Conservation (phyloP, 2,113 vertebrate species). For the Tonatia bakeri region DNA sequence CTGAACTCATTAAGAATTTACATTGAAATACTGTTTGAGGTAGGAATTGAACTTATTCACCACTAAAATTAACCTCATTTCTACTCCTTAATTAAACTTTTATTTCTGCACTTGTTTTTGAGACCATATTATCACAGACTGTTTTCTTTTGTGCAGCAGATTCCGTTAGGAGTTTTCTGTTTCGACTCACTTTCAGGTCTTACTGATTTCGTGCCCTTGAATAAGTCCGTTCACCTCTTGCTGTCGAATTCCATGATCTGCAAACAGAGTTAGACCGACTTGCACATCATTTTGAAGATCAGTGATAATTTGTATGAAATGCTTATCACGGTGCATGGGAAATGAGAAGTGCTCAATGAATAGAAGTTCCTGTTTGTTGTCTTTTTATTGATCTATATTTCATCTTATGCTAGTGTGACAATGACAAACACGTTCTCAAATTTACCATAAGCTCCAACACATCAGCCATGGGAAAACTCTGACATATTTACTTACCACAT, state of each 20-base stretch:
- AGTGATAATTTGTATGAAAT: conserved; percentile 10
- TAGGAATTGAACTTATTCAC: neutral
- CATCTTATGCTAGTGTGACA: neutral
- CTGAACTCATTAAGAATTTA: neutral
- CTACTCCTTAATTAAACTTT: neutral
- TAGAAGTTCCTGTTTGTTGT: neutral
- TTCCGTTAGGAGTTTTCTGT: neutral
- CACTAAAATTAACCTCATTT: neutral
- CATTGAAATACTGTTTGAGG: neutral
- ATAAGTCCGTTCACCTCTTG: neutral
- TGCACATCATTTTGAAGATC: conserved; percentile 25
- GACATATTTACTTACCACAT: neutral
- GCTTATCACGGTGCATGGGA: neutral
- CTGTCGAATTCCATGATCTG: neutral
- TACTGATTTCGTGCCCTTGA: neutral
- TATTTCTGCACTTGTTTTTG: neutral
- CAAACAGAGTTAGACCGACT: neutral
- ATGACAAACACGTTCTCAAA: conserved; percentile 15
- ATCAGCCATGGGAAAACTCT: neutral
- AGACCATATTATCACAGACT: neutral
- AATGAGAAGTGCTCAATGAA: neutral
- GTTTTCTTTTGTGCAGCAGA: neutral
- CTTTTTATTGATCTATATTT: neutral
- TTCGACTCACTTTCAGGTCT: neutral
- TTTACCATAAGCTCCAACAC: neutral